phyloP scores from a whole-genome alignment of 2,113 vertebrate species.

The Empidonax alnorum region DNA sequence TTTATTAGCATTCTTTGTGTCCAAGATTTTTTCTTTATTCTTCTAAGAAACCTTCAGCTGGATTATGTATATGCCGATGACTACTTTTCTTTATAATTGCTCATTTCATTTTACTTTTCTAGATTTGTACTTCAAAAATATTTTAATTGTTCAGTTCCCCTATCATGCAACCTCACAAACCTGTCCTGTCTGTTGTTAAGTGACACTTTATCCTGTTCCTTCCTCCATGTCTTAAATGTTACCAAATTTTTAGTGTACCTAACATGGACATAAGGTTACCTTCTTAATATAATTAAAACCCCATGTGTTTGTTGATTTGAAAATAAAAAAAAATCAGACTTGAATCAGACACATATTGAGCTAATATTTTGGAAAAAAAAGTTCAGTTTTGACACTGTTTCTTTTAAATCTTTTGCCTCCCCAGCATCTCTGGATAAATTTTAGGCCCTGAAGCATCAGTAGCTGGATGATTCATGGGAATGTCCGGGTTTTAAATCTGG shows the following conservation, averaged over 20 bases:
- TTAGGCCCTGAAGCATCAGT: neutral
- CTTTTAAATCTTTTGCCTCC: neutral
- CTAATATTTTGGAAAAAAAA: neutral
- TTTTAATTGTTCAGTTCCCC: neutral
- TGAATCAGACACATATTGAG: neutral
- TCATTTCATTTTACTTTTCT: neutral
- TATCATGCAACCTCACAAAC: neutral
- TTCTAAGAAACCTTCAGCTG: neutral
- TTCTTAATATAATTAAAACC: neutral
- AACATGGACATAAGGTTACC: neutral
- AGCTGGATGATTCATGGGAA: neutral
- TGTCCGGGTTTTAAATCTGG: neutral
- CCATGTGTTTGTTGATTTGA: neutral
- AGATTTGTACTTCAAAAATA: neutral
- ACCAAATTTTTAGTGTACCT: neutral
- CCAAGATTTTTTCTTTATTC: neutral
- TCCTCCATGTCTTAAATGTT: neutral
- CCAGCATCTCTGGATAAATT: neutral
- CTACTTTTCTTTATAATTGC: neutral
- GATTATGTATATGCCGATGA: neutral
- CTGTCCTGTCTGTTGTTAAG: neutral
- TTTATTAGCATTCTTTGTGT: neutral
- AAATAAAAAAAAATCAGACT: neutral
- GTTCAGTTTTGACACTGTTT: neutral
- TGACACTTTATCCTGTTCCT: neutral